Evolutionary conservation across 2,113 vertebrate species (phyloP).

Genomic region (Echinops telfairi): DNA sequence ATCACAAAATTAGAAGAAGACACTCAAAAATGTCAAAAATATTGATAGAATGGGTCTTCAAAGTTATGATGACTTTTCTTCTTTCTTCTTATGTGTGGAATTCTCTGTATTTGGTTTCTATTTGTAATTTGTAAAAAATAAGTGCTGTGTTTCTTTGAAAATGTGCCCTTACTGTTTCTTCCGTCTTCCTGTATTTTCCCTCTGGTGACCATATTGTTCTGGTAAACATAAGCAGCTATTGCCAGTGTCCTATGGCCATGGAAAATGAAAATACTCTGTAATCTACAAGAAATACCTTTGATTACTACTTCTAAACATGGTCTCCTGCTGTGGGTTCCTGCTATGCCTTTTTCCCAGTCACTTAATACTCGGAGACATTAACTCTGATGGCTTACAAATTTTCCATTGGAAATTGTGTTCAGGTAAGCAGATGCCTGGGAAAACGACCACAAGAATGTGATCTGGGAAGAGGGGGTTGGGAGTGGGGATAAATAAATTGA

Average conservation of each 20-base stretch:
- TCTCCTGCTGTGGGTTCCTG: conserved; percentile 54
- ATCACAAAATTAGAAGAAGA: conserved; percentile 55
- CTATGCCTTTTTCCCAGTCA: conserved; percentile 67
- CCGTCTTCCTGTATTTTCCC: conserved; percentile 11
- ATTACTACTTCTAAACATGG: conserved; percentile 70
- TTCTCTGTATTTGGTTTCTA: conserved; percentile 46
- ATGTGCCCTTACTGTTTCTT: conserved; percentile 2
- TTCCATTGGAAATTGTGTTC: conserved; percentile 78
- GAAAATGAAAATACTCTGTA: conserved; percentile 77
- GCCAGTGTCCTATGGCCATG: conserved; percentile 62
- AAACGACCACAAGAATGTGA: conserved; percentile 38
- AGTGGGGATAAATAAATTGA: neutral
- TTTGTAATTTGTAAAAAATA: neutral
- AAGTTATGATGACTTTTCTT: conserved; percentile 35
- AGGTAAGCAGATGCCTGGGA: conserved; percentile 67
- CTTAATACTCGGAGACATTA: conserved; percentile 73
- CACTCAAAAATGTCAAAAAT: conserved; percentile 52
- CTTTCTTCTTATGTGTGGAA: conserved; percentile 10
- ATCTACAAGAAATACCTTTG: conserved; percentile 56
- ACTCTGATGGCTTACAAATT: conserved; percentile 78
- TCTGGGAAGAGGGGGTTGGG: conserved; percentile 34
- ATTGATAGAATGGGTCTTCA: neutral
- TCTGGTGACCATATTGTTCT: conserved; percentile 75
- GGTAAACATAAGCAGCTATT: conserved; percentile 63
- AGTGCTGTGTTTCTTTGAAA: conserved; percentile 54